Base-by-base conservation (phyloP, 2,888 invertebrate species). In the Ophion slaviceki region DNA sequence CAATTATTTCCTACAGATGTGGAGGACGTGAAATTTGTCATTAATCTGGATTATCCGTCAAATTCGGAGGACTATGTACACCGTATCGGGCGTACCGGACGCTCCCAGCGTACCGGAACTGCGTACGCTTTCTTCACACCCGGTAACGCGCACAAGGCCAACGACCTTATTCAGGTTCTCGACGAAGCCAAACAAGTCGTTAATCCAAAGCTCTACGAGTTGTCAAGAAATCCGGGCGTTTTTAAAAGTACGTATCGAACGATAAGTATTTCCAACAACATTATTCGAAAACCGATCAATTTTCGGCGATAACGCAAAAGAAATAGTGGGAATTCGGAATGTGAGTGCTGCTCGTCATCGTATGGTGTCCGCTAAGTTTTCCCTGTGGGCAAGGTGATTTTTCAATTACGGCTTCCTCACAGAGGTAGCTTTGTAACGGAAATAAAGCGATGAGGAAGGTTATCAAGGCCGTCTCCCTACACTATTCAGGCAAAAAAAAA, bases 1-100 rank as follows among this genome's bases (percentile, higher is more conserved):
- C 76, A 72, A 57, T 77, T 32, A 68, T 89, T 90, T 92, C 89
- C 89, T 93, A 88, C 96, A 99, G 99, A 99, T 96, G 99, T 99
- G 94, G 98, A 99, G 94, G 99, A 99, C 95, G 99, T 99, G 94
- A 99, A 99, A 95, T 99, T 98, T 96, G 99, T 99, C 92, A 98
- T 99, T 95, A 99, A 99, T 96, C 99, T 97, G 95, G 99, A 99
- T 95, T 99, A 99, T 95, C 99, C 99, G 82, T 98, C 98, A 93
- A 98, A 98, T 94, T 98, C 98, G 3, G 99, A 99, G 95, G 99
- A 99, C 95, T 99, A 99, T 95, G 98, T 99, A 28, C 98, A 98
- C 94, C 97, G 99, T 88, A 99, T 99, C 93, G 99, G 99, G 47
- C 97, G 99, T 89, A 99, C 99, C 53, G 99, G 98, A 71, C 96